Base-by-base conservation (phyloP, 2,888 invertebrate species). In the Scelioninae gen. 2 region DNA sequence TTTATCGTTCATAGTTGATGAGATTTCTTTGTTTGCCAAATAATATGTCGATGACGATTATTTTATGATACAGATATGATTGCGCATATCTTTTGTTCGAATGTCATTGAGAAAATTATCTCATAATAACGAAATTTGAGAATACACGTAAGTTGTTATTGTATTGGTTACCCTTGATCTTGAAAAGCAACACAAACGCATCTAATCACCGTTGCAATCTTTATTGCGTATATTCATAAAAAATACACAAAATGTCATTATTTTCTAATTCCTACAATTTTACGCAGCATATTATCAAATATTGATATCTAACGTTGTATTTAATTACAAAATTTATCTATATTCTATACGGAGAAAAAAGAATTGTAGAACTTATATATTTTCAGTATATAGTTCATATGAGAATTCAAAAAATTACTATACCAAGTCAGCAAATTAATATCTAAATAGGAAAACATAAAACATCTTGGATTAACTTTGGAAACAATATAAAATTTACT, bases 21-120 rank as follows among this genome's bases (percentile, higher is more conserved):
- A 69, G 65, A 74, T 71, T 63, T 68, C 71, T 71, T 74, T 74
- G 74, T 74, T 74, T 74, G 71, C 43, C 61, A 52, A 65, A 53
- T 58, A 68, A 71, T 63, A 48, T 46, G 58, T 63, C 64, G 68
- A 68, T 68, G 75, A 72, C 48, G 55, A 69, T 72, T 64, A 31
- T 57, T 68, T 73, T 70, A 58, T 45, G 63, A 71, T 63, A 61
- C 41, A 73, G 67, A 68, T 73, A 69, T 75, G 61, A 68, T 61
- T 58, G 67, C 48, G 61, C 61, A 61, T 67, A 74, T 69, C 73
- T 65, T 71, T 73, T 60, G 77, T 77, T 74, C 76, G 69, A 74
- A 69, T 75, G 72, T 75, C 72, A 75, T 72, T 75, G 75, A 74
- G 70, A 70, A 58, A 61, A 65, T 68, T 53, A 58, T 71, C 65